These are phyloP conservation scores for Ophiothrix spiculata DNA, from an alignment of 35 echinoderm and acorn worm species.

Conservation along the genomic window DNA sequence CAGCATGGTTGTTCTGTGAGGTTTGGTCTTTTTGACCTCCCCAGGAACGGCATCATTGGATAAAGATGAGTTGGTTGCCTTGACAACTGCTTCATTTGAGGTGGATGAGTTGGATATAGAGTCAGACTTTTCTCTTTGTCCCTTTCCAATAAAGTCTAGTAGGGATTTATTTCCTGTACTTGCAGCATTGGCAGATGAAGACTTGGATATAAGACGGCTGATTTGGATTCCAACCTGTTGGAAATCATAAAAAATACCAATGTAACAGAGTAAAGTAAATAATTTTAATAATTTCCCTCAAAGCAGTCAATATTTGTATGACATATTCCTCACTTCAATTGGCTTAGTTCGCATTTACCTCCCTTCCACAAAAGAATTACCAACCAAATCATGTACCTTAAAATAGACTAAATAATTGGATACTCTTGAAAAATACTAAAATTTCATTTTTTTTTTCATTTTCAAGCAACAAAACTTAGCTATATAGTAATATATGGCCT, in stretches of 20 bases:
- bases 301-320: no score
- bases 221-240: slow-evolving; percentile 76
- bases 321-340: no score
- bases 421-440: no score
- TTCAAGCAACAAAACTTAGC: no score
- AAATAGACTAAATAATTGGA: no score
- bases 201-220: slow-evolving; percentile 34
- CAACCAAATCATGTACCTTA: no score
- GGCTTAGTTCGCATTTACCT: no score
- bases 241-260: slow-evolving; percentile 49
- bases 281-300: no score
- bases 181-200: slow-evolving; percentile 9
- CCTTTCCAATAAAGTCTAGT: slow-evolving; percentile 44
- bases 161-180: slow-evolving; percentile 38
- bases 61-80: background rate
- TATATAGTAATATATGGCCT: no score
- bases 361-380: no score
- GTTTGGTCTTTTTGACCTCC: background rate
- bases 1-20: slow-evolving; percentile 20
- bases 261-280: no score
- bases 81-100: background rate
- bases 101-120: background rate
- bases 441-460: no score
- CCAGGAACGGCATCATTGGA: background rate
- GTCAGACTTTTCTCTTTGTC: slow-evolving; percentile 19